Evolutionary conservation across 2,888 invertebrate genomes (phyloP).

Genomic region (Trichogramma dendrolimi): DNA sequence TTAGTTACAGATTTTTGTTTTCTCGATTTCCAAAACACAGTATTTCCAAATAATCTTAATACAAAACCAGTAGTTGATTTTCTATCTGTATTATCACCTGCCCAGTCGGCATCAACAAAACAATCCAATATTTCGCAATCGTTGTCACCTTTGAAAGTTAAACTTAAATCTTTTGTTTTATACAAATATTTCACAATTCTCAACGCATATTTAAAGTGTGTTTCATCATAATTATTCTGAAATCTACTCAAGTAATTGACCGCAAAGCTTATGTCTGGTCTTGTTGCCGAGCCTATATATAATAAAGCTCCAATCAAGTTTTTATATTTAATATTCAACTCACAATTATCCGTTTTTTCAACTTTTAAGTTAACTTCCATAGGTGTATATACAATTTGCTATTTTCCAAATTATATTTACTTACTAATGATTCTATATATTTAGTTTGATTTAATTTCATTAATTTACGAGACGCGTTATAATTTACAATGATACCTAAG

Average conservation of each 20-base stretch:
- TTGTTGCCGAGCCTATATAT: constrained; percentile 16
- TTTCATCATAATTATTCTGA: constrained; percentile 1
- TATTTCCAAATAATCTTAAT: constrained; percentile 23
- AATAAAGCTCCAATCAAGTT: constrained; percentile 11
- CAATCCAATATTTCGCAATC: constrained; percentile 17
- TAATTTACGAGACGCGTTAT: not conserved
- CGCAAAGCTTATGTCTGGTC: constrained; percentile 20
- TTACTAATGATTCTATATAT: constrained; percentile 17
- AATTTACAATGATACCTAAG: constrained; percentile 16
- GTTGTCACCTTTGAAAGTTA: constrained; percentile 10
- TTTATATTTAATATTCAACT: constrained; percentile 8
- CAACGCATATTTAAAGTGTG: constrained; percentile 19
- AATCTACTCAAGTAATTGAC: constrained; percentile 26
- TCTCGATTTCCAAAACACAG: constrained; percentile 25
- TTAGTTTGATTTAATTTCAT: constrained; percentile 16
- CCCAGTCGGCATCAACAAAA: constrained; percentile 15
- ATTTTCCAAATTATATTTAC: constrained; percentile 18
- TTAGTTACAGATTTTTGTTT: constrained; percentile 30
- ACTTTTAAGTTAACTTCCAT: constrained; percentile 12
- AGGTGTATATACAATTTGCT: constrained; percentile 13
- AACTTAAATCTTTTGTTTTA: constrained; percentile 22
- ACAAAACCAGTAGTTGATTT: constrained; percentile 5
- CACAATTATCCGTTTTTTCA: not conserved
- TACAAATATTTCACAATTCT: constrained; percentile 25
- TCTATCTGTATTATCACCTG: constrained; percentile 1